Base-by-base conservation (phyloP, 2,888 invertebrate species). In the Hypsopygia costalis region DNA sequence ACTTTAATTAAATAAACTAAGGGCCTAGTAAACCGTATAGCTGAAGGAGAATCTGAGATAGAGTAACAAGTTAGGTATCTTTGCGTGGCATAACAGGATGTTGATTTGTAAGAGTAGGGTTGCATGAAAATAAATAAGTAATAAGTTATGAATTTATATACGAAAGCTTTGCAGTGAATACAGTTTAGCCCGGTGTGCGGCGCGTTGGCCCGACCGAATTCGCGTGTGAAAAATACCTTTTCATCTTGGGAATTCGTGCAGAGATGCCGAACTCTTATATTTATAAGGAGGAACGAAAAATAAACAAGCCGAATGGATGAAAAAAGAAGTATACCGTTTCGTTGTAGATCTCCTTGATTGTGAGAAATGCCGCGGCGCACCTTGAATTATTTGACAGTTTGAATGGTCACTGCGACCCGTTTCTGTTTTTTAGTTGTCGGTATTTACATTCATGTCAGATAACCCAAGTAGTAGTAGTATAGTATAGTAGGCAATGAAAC, bases 381-480 rank as follows among this genome's bases (percentile, higher is more conserved):
- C 78, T 80, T 82, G 82, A 85, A 79, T 82, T 86, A 83, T 83
- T 81, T 78, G 82, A 80, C 81, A 76, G 67, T 76, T 78, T 69
- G 78, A 77, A 81, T 78, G 80, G 80, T 82, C 80, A 76, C 16
- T 3, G 16, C 75, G 66, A 63, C 63, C 63, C 56, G 57, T 62
- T 64, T 54, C 61, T 70, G 70, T 16, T 75, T 73, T 63, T 72
- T 75, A 69, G 79, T 79, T 79, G 75, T 65, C 59, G 49, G 55
- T 46, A 55, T 59, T 66, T 60, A 54, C 60, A 16, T 52, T 54
- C 57, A 62, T 53, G 55, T 62, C 55, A 16, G 16, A n/a, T n/a
- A n/a, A n/a, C n/a, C n/a, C n/a, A n/a, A n/a, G n/a, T n/a, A n/a
- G n/a, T n/a, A n/a, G n/a, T n/a, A n/a, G n/a, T n/a, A n/a, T n/a